These are phyloP conservation scores for Ophioninae sp. DNA, from an alignment of 2,888 invertebrate genomes.

Conservation along the genomic window DNA sequence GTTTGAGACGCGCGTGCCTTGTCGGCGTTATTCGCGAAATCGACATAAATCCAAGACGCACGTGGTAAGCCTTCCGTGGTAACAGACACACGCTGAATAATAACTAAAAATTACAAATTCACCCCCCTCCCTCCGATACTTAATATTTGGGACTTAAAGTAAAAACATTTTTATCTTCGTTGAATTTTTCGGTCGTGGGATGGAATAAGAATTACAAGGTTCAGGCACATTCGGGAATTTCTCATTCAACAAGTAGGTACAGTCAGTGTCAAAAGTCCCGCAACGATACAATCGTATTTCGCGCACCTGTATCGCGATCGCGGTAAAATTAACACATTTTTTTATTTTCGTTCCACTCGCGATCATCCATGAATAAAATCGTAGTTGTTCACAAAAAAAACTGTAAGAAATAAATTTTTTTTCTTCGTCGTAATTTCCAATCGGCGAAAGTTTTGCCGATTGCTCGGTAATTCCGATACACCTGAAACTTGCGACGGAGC, in stretches of 20 bases:
- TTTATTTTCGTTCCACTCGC: neutral
- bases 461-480: neutral
- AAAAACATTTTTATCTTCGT: neutral
- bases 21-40: slow-evolving; percentile 23
- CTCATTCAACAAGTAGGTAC: slow-evolving; percentile 64
- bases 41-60: slow-evolving; percentile 50
- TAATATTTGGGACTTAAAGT: neutral
- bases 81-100: slow-evolving; percentile 14
- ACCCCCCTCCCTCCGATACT: neutral
- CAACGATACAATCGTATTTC: neutral
- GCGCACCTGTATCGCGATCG: neutral
- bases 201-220: neutral
- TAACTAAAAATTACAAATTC: slow-evolving; percentile 13
- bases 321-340: neutral
- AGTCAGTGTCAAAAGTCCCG: slow-evolving; percentile 62
- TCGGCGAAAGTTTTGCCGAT: neutral
- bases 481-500: neutral
- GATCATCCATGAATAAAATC: neutral
- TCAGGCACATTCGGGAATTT: slow-evolving; percentile 24
- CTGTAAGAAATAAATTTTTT: neutral
- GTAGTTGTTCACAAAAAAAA: neutral
- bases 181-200: neutral
- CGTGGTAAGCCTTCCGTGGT: slow-evolving; percentile 58
- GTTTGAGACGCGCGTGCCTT: slow-evolving; percentile 39
- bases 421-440: neutral